phyloP scores from a whole-genome alignment of 2,888 invertebrate species.

The Notodonta dromedarius region DNA sequence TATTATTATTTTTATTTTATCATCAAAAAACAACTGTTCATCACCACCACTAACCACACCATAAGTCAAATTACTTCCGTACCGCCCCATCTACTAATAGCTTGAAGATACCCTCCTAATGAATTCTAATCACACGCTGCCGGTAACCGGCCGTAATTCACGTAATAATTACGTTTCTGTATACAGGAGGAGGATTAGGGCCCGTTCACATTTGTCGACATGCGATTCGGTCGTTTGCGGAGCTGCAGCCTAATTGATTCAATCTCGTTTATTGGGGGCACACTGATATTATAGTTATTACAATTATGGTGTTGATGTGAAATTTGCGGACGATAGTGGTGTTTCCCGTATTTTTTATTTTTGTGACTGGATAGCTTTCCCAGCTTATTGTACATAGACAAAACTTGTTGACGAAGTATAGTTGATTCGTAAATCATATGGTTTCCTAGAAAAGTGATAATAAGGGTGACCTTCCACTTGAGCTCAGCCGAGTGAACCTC shows the following conservation, averaged over 20 bases:
- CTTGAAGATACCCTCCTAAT: constrained; percentile 27
- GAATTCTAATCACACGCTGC: constrained; percentile 25
- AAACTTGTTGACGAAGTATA: too few relatives aligned
- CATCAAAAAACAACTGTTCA: too few relatives aligned
- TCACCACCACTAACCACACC: neutral
- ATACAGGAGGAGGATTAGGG: constrained; percentile 34
- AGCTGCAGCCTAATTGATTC: constrained; percentile 45
- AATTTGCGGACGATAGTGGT: neutral
- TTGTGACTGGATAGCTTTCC: too few relatives aligned
- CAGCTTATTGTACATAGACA: too few relatives aligned
- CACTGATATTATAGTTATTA: constrained; percentile 25
- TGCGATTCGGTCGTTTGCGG: constrained; percentile 60
- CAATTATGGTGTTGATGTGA: constrained; percentile 16
- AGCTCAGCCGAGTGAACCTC: too few relatives aligned
- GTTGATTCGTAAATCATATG: too few relatives aligned
- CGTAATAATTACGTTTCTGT: constrained; percentile 44
- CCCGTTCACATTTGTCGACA: constrained; percentile 45
- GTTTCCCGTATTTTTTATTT: too few relatives aligned
- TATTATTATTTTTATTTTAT: too few relatives aligned
- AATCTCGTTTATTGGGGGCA: constrained; percentile 37
- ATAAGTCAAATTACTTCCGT: constrained; percentile 8
- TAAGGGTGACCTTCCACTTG: too few relatives aligned
- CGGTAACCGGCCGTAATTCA: constrained; percentile 34
- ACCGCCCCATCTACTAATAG: neutral
- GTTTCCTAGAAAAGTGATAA: too few relatives aligned